Evolutionary conservation across 2,888 invertebrate genomes (phyloP).

Genomic region (Laothoe populi): DNA sequence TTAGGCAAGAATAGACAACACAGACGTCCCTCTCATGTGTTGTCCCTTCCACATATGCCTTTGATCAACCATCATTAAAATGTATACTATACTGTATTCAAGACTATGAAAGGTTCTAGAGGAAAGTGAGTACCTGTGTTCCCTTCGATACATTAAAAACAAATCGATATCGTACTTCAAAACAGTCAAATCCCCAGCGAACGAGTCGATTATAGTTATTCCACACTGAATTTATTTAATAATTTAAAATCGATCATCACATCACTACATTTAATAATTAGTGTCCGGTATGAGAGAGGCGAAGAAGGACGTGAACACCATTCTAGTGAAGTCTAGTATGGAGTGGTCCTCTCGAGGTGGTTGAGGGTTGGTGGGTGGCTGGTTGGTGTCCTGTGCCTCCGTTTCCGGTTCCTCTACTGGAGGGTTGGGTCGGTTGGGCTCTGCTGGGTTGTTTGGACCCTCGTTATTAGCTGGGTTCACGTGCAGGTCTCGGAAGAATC

Average conservation of each 20-base stretch:
- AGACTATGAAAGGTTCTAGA: too few relatives aligned
- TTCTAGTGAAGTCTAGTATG: slow-evolving; percentile 91
- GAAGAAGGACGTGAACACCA: slow-evolving; percentile 96
- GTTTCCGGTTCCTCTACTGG: neutral
- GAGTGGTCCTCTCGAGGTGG: slow-evolving; percentile 59
- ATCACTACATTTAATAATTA: slow-evolving; percentile 61
- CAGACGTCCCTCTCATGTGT: too few relatives aligned
- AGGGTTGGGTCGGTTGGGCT: slow-evolving; percentile 30
- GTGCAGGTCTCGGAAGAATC: slow-evolving; percentile 88
- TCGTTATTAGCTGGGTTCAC: slow-evolving; percentile 50
- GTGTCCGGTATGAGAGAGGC: slow-evolving; percentile 97
- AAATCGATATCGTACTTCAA: too few relatives aligned
- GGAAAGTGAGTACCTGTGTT: too few relatives aligned
- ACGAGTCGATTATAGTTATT: too few relatives aligned
- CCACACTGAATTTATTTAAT: slow-evolving; percentile 16
- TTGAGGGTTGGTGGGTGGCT: slow-evolving; percentile 31
- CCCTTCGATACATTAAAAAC: too few relatives aligned
- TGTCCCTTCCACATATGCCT: too few relatives aligned
- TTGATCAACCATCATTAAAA: too few relatives aligned
- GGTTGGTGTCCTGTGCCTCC: neutral
- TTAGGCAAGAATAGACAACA: too few relatives aligned
- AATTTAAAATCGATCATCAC: neutral
- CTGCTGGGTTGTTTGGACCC: slow-evolving; percentile 16
- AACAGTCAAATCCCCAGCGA: too few relatives aligned
- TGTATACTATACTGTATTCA: too few relatives aligned